phyloP scores from a whole-genome alignment of 2,113 vertebrate genomes.

The Terrapene triunguis region DNA sequence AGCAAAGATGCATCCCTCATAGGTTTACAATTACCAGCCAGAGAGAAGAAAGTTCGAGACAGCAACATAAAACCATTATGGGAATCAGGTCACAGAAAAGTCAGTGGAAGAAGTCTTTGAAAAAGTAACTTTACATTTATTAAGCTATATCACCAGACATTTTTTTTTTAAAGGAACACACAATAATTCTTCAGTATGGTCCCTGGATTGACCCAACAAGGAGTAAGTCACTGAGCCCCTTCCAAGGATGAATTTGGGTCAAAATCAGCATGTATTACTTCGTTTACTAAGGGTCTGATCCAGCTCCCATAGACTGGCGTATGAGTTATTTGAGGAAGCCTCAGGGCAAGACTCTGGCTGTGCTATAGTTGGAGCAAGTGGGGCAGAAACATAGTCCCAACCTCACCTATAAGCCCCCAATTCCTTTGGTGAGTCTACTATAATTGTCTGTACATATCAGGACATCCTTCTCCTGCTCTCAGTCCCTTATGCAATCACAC shows the following conservation, averaged over 20 bases:
- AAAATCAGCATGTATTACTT: background rate
- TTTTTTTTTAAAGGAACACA: background rate
- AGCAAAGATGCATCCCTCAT: rapidly evolving
- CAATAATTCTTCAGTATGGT: background rate
- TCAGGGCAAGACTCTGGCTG: no score
- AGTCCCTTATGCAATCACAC: background rate
- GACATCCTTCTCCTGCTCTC: background rate
- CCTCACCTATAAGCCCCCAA: background rate
- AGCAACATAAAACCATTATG: background rate
- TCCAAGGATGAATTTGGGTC: no score
- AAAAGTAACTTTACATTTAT: rapidly evolving
- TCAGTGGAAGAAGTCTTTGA: rapidly evolving
- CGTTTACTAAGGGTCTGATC: background rate
- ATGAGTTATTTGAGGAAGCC: no score
- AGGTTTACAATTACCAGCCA: background rate
- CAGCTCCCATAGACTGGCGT: background rate
- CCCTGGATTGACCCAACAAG: background rate
- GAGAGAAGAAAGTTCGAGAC: background rate
- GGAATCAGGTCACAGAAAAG: background rate
- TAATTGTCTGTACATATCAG: background rate
- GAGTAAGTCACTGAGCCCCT: background rate
- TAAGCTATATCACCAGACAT: background rate
- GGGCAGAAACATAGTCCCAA: background rate
- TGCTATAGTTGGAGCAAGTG: background rate
- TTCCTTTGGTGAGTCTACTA: background rate